Base-by-base conservation (phyloP, 2,113 vertebrate genomes). In the Motacilla alba region DNA sequence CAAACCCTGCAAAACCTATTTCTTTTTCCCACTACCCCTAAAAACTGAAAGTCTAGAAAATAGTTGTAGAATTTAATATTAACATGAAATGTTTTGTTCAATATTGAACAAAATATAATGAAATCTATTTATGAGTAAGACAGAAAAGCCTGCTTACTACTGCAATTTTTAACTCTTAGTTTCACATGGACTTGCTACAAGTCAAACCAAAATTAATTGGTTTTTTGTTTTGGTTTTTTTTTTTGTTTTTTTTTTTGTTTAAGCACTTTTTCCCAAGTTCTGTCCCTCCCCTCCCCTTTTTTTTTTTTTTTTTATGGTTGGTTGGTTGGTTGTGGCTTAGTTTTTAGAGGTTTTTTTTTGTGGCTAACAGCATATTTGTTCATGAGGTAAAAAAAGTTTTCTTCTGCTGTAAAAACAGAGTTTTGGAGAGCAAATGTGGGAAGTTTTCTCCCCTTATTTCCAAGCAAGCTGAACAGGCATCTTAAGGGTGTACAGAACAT, bases 231-330 rank as follows among this genome's bases (percentile, higher is more conserved):
- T n/a, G n/a, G 31, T 10, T 21, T 3, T n/a, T 53, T 75, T n/a
- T 10, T 35, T 33, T 30, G 31, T 10, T 21, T 3, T n/a, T 53
- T 75, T n/a, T 10, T 35, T 33, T 8, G 5, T 31, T 33, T 22
- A 83, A 90, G 6, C 9, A 5, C 7, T 60, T 67, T 47, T 78
- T 21, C 15, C 10, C 11, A 7, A 26, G 15, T 67, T 30, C 12
- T 70, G 1, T 37, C 8, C 39, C 19, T 6, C 0, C 0, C 39
- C 30, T 31, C 11, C 6, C 17, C 11, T 10, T 4, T 8, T 17
- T 62, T 6, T 44, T 5, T 14, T 17, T n/a, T 28, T 5, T n/a
- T n/a, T n/a, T n/a, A n/a, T 6, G 4, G 27, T 15, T 12, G 30
- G 2, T 31, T 55, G 18, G 30, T 55, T 35, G 43, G 27, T 26